Base-by-base conservation (phyloP, 2,797 vertebrate genomes). In the Enoplosus armatus region DNA sequence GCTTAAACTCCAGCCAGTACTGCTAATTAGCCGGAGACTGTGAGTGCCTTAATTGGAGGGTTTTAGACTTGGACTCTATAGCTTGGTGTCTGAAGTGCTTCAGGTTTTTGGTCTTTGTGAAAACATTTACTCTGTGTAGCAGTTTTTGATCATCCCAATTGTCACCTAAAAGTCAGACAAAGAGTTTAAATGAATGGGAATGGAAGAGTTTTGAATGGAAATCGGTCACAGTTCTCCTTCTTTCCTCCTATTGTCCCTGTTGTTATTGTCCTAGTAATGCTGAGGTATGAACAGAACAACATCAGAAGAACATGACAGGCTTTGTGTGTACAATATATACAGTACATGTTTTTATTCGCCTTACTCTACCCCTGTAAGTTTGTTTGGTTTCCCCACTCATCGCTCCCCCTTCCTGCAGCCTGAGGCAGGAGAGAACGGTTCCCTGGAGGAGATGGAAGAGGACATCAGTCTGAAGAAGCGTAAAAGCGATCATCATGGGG, bases 371-470 rank as follows among this genome's bases (percentile, higher is more conserved):
- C 9, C 33, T 48, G 5, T 72, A 26, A 35, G 37, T 76, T 70
- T 76, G 41, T 62, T 35, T 70, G 73, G 37, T 85, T 65, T 68
- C 66, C 78, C 39, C 65, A 58, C 60, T 73, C 68, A 64, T 64
- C 18, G 20, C 60, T 65, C 61, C 75, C 56, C 85, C 76, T 72
- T 8, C 68, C 63, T 67, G 59, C 89, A 95, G 92, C 93, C 90
- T 90, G 92, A 98, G 96, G 96, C 95, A 89, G 95, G 95, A 79
- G 96, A 97, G 91, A 97, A 97, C 96, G 95, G 97, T 84, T 97
- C 96, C 93, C 94, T 96, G 95, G 96, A 97, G 93, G 97, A 97
- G 94, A 98, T 99, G 98, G 98, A 99, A 85, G 97, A 98, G 88
- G 97, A 98, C 92, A 96, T 97, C 33, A 95, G 96, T 86, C 95